These are phyloP conservation scores for Aegotheles bennettii DNA, from an alignment of 2,113 vertebrate genomes.

Conservation along the genomic window DNA sequence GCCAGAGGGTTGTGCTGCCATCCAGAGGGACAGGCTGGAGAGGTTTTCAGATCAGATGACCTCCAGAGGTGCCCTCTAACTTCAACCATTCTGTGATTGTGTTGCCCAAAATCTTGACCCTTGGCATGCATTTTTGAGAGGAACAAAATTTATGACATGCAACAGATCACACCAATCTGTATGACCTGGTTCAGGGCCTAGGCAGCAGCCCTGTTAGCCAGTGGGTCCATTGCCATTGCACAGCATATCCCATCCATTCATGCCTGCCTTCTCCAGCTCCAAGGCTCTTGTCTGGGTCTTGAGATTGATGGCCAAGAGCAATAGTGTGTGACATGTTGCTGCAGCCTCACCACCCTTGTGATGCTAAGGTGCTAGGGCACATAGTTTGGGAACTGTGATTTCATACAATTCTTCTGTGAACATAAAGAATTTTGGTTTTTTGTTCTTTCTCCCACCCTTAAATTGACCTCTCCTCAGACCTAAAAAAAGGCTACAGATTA, in stretches of 20 bases:
- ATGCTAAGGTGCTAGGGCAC: neutral
- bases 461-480: neutral
- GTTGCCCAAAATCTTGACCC: neutral
- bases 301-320: neutral
- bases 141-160: neutral
- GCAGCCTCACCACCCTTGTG: neutral
- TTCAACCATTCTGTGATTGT: neutral
- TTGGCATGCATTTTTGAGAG: neutral
- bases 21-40: neutral
- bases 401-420: neutral
- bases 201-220: neutral
- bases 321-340: neutral
- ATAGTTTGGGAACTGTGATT: accelerated
- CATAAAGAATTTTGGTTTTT: neutral
- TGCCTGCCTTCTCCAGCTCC: neutral
- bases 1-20: neutral
- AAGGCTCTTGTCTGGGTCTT: neutral
- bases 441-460: neutral
- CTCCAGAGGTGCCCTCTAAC: neutral
- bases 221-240: neutral
- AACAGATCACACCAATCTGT: neutral
- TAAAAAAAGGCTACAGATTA: neutral
- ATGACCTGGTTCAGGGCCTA: neutral
- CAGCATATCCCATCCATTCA: accelerated
- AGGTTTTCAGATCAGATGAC: neutral